Evolutionary conservation across 2,113 vertebrate species (phyloP), one percentile per base, ranked within the genome.

Genomic region (Cyrtonyx montezumae): DNA sequence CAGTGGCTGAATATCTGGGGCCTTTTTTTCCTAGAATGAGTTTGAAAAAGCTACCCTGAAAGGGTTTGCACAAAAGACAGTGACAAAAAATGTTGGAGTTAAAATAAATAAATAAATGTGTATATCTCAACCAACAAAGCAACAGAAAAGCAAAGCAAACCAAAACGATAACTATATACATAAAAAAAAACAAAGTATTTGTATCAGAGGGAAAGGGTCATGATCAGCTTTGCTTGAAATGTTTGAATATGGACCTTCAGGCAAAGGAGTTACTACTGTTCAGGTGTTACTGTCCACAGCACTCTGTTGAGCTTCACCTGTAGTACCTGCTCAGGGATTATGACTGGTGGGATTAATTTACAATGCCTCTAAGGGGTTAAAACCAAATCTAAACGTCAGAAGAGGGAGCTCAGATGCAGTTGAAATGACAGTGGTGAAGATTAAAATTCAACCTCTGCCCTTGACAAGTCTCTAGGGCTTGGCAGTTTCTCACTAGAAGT

Each of bases 401-500:
- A 96, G 87, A 97, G 92, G 85, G 68, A 95, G 70, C 89, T 96
- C 88, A 96, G 78, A 96, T 91, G 84, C 93, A 87, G 73, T 81
- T 95, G 76, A 90, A 96, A 86, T 94, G 93, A 93, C 43, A 79
- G 87, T 86, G 69, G 79, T 91, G 83, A 87, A 95, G 93, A 96
- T 76, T 92, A 93, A 97, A 91, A 93, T 88, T 85, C 94, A 95
- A 90, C 91, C 93, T 96, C 91, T 97, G 95, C 83, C 92, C 91
- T 94, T 92, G 76, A 88, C 55, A 63, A 94, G 80, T 90, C 81
- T 96, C 88, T 95, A 80, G 94, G 91, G 40, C 94, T 89, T 94
- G 95, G 96, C 89, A 95, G 59, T 88, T 96, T 93, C 91, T 95
- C 94, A 93, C 70, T 93, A 94, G 95, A 95, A 96, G 93, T 89